phyloP scores from a whole-genome alignment of 2,888 invertebrate species.

The Molanna angustata region DNA sequence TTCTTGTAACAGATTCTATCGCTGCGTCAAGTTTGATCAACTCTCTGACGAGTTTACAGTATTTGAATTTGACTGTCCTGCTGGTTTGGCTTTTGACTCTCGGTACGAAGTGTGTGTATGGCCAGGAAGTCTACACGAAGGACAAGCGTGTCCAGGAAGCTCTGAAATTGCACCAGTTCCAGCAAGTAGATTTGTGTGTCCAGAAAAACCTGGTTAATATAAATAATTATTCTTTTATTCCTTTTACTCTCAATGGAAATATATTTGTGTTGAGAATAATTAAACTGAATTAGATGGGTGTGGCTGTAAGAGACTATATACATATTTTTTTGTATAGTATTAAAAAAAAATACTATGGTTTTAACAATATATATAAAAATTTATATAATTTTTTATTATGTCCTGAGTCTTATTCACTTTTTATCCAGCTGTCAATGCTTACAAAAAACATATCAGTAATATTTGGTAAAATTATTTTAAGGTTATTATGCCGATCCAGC shows the following conservation, averaged over 20 bases:
- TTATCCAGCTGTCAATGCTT: too few relatives aligned
- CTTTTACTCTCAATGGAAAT: too few relatives aligned
- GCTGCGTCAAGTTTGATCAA: slow-evolving; percentile 78
- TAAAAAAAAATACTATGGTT: too few relatives aligned
- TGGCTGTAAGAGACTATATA: too few relatives aligned
- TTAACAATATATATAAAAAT: too few relatives aligned
- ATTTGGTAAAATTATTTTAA: slow-evolving; percentile 37
- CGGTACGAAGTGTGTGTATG: slow-evolving; percentile 77
- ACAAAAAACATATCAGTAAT: too few relatives aligned
- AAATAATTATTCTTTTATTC: too few relatives aligned
- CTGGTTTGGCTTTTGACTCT: slow-evolving; percentile 73
- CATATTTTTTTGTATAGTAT: too few relatives aligned
- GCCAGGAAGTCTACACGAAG: slow-evolving; percentile 70
- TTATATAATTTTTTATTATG: too few relatives aligned
- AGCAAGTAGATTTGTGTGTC: slow-evolving; percentile 64
- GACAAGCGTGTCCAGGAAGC: slow-evolving; percentile 71
- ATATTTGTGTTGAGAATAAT: too few relatives aligned
- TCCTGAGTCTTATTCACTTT: too few relatives aligned
- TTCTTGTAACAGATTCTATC: slow-evolving; percentile 75
- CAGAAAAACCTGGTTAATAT: slow-evolving; percentile 61
- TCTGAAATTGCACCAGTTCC: slow-evolving; percentile 78
- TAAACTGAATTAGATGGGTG: too few relatives aligned
- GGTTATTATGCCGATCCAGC: slow-evolving; percentile 79
- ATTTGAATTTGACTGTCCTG: slow-evolving; percentile 79
- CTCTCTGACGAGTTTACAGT: slow-evolving; percentile 69